phyloP scores from a whole-genome alignment of 1,140 invertebrate genomes.

The Neotoxoptera formosana region DNA sequence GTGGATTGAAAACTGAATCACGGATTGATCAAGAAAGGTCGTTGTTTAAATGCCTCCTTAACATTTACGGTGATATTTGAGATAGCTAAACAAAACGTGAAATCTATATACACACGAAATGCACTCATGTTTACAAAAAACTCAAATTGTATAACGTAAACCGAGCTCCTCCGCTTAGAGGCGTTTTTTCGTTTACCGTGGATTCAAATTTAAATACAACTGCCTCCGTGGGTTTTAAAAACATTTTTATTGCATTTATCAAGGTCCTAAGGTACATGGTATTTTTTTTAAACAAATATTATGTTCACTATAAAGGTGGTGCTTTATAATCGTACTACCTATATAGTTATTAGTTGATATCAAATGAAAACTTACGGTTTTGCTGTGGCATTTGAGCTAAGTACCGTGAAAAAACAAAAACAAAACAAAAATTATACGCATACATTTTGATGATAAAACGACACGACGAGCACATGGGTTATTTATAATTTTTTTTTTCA shows the following conservation, averaged over 20 bases:
- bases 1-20: background rate
- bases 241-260: background rate
- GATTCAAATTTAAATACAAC: background rate
- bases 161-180: background rate
- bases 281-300: background rate
- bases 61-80: background rate
- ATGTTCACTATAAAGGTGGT: background rate
- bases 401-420: conserved; percentile 74
- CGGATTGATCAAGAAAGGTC: background rate
- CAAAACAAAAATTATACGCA: conserved; percentile 61
- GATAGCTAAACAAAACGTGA: background rate
- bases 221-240: too few species aligned
- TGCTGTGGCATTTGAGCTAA: conserved; percentile 85
- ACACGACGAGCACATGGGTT: background rate
- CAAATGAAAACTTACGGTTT: conserved; percentile 76
- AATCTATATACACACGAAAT: background rate
- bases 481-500: background rate
- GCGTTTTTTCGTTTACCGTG: background rate
- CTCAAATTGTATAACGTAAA: background rate
- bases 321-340: background rate
- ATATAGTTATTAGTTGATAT: background rate
- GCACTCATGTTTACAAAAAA: background rate
- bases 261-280: background rate
- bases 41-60: background rate
- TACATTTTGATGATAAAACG: background rate